These are phyloP conservation scores for Pipistrellus nathusii DNA, from an alignment of 2,797 vertebrate species.

Conservation along the genomic window DNA sequence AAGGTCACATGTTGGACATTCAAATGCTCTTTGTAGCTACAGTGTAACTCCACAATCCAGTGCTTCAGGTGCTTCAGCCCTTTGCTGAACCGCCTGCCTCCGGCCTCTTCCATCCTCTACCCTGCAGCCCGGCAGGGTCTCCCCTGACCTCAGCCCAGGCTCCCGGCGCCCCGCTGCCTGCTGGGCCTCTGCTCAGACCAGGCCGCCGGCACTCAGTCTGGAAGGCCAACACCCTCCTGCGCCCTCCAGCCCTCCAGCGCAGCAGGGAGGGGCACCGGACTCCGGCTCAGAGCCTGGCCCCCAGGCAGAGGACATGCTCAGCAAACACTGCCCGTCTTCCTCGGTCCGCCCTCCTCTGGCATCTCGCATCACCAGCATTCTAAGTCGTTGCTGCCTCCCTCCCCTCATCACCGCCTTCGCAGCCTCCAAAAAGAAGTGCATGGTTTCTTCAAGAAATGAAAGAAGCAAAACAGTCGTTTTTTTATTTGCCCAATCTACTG, in stretches of 20 bases:
- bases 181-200: not conserved
- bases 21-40: not conserved
- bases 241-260: not conserved
- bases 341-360: not conserved
- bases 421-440: not conserved
- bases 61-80: not conserved
- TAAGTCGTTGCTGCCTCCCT: not conserved
- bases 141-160: fast-evolving
- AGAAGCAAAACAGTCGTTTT: not conserved
- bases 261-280: not conserved
- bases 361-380: not conserved
- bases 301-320: not conserved
- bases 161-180: not conserved
- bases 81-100: not conserved
- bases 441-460: not conserved
- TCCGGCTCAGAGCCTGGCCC: not conserved
- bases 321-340: not conserved
- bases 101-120: not conserved
- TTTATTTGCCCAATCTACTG: not conserved
- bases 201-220: not conserved
- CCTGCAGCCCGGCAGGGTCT: not conserved
- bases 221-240: too few relatives aligned
- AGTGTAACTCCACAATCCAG: not conserved
- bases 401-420: not conserved
- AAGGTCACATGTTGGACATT: not conserved